Percentiles rank a stretch among this genome's conserved stretches.
Evolutionary conservation across 2,888 invertebrate species (phyloP).

Genomic region (Petrolisthes manimaculis): DNA sequence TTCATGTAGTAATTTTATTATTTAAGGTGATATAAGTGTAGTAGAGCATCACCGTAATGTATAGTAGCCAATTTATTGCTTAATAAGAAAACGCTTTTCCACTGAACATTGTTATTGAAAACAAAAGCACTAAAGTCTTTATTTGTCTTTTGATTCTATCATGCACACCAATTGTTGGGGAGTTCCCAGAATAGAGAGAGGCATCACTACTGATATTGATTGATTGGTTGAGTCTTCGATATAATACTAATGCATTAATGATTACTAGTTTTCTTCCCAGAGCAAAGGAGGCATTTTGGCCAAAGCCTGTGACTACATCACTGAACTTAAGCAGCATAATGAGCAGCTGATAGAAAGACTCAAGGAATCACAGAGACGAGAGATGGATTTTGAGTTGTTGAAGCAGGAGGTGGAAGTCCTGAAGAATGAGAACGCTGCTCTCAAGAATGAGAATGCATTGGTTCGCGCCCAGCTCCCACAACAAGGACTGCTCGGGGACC

Average conservation of each 20-base stretch:
- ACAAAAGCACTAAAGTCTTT: too few species aligned
- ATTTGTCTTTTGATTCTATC: too few species aligned
- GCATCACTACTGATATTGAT: too few species aligned
- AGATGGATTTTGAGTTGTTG: conserved; percentile 79
- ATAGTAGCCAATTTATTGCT: too few species aligned
- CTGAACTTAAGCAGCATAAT: conserved; percentile 84
- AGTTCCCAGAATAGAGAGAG: too few species aligned
- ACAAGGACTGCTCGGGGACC: conserved; percentile 68
- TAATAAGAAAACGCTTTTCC: too few species aligned
- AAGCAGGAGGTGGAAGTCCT: conserved; percentile 81
- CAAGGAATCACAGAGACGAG: conserved; percentile 81
- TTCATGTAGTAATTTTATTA: too few species aligned
- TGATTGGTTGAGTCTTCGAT: too few species aligned
- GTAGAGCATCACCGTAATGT: too few species aligned
- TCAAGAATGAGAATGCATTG: conserved; percentile 74
- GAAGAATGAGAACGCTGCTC: conserved; percentile 81
- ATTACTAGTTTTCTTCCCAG: conserved; percentile 70
- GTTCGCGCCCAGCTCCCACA: conserved; percentile 74
- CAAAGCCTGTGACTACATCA: conserved; percentile 95
- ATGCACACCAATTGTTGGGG: too few species aligned
- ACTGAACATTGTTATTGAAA: too few species aligned
- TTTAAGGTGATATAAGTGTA: too few species aligned
- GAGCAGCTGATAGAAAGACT: conserved; percentile 78
- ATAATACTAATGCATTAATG: not conserved
- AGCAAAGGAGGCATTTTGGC: conserved; percentile 96